Evolutionary conservation across 2,888 invertebrate genomes (phyloP).

Genomic region (Neria commutata): DNA sequence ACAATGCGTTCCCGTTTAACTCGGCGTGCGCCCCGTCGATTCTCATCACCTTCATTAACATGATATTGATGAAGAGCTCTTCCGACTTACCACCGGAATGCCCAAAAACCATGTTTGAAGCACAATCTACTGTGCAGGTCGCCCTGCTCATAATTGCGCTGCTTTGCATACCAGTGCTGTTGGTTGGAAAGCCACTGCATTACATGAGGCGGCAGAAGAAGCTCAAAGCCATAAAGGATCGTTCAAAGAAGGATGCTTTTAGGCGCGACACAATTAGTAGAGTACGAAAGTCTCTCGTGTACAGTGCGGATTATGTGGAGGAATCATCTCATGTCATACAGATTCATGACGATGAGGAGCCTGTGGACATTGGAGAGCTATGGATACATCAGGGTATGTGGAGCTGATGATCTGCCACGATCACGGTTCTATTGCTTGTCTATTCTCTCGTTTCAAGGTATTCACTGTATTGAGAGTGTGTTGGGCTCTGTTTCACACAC

Average conservation of each 20-base stretch:
- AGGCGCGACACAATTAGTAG: conserved; percentile 31
- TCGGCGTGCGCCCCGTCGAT: conserved; percentile 75
- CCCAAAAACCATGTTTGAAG: conserved; percentile 69
- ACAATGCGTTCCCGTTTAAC: conserved; percentile 46
- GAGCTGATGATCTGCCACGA: not conserved
- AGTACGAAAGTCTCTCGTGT: conserved; percentile 38
- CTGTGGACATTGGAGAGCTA: conserved; percentile 42
- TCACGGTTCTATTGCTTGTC: not conserved
- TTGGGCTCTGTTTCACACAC: conserved; percentile 95
- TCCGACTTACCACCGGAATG: conserved; percentile 56
- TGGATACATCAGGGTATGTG: conserved; percentile 52
- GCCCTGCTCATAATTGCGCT: conserved; percentile 78
- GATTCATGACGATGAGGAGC: conserved; percentile 20
- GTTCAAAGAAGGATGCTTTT: not conserved
- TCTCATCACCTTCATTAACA: conserved; percentile 77
- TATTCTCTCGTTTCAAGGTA: conserved; percentile 28
- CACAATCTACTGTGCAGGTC: conserved; percentile 74
- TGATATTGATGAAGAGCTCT: conserved; percentile 70
- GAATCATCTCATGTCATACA: conserved; percentile 31
- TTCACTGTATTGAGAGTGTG: conserved; percentile 70
- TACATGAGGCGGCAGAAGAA: conserved; percentile 64
- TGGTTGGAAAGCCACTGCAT: conserved; percentile 89
- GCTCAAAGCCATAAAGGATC: conserved; percentile 21
- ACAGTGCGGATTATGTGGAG: conserved; percentile 52
- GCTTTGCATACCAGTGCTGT: conserved; percentile 87